Conservation (phyloP, 53 echinoderm and acorn worm species). For the Hippasteria phrygiana region DNA sequence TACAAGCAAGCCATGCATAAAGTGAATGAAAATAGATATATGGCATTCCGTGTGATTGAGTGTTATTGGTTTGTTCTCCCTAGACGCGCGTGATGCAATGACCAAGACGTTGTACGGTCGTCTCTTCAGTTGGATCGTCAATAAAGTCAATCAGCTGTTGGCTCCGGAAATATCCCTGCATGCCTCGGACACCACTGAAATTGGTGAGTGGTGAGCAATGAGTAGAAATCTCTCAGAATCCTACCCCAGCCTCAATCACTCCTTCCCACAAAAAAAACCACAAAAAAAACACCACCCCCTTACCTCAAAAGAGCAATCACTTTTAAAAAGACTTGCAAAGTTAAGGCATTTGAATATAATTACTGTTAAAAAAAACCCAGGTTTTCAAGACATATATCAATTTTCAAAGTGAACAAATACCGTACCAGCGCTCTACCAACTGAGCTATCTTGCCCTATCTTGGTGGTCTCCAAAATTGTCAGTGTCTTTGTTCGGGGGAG, state of each 20-base stretch:
- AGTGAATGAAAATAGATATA: background rate
- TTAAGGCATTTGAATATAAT: too few species aligned
- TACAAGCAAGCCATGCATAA: background rate
- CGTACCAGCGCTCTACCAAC: too few species aligned
- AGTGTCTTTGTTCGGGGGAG: too few species aligned
- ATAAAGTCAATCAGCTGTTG: slow-evolving; percentile 95
- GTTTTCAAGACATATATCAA: too few species aligned
- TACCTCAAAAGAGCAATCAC: too few species aligned
- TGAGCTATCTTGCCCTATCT: too few species aligned
- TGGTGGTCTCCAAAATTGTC: too few species aligned
- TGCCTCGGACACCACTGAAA: slow-evolving; percentile 72
- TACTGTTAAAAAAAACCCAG: too few species aligned
- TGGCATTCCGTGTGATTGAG: background rate
- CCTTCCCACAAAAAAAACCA: background rate
- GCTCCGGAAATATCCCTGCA: slow-evolving; percentile 86
- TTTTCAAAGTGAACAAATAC: too few species aligned
- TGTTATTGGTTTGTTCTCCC: background rate
- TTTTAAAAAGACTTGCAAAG: too few species aligned
- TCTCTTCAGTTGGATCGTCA: slow-evolving; percentile 98
- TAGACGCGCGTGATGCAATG: slow-evolving; percentile 93
- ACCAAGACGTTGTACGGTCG: slow-evolving; percentile 94
- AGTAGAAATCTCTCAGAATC: background rate
- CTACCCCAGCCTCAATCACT: background rate
- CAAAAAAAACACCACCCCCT: background rate
- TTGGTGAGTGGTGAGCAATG: slow-evolving; percentile 68